phyloP scores from a whole-genome alignment of 2,797 vertebrate species.

The Emydoidea blandingii region DNA sequence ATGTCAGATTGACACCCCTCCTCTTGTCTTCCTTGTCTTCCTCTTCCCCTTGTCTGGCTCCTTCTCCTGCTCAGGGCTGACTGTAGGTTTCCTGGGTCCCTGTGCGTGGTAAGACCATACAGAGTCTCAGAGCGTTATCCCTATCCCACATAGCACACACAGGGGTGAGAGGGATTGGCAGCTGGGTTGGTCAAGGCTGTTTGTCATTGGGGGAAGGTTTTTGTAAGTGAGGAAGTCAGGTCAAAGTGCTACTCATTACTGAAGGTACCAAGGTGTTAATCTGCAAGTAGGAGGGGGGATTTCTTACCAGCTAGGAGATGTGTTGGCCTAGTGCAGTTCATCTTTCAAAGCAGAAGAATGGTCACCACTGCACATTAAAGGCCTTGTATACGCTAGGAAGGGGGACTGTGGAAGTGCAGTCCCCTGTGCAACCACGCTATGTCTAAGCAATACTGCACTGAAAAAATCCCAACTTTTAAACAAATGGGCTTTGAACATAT shows the following conservation, averaged over 20 bases:
- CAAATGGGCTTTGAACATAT: background rate
- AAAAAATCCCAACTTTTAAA: background rate
- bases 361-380: background rate
- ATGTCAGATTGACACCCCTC: background rate
- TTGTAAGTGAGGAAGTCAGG: background rate
- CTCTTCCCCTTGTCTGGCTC: background rate
- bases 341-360: background rate
- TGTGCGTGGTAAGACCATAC: background rate
- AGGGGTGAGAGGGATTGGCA: background rate
- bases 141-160: background rate
- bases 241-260: background rate
- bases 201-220: background rate
- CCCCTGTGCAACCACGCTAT: background rate
- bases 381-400: background rate
- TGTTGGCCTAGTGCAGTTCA: background rate
- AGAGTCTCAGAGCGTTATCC: background rate
- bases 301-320: accelerated
- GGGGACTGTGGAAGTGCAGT: background rate
- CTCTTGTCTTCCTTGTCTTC: background rate
- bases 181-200: background rate
- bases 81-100: background rate
- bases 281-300: background rate
- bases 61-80: accelerated
- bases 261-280: background rate
- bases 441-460: background rate